A percentile compares a stretch with the other conserved stretches of the same genome.
Evolutionary conservation across 2,888 invertebrate genomes (phyloP).

Genomic region (Himalopsyche kuldschensis): DNA sequence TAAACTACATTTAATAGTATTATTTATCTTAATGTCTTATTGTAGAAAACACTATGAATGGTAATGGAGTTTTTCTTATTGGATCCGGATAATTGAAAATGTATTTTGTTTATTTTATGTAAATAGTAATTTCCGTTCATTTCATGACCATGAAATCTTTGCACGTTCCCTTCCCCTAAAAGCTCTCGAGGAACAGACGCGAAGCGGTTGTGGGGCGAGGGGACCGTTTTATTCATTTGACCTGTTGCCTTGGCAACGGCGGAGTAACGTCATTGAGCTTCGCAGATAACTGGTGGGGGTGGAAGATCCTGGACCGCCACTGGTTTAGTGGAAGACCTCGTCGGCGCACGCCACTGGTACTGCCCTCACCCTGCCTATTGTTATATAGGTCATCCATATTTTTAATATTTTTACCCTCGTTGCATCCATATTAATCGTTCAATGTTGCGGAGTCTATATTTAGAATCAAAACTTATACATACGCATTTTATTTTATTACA

Average conservation of each 20-base stretch:
- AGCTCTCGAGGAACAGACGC: background rate
- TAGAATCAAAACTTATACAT: background rate
- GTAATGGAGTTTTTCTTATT: no score
- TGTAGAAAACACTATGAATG: no score
- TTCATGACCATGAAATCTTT: slow-evolving; percentile 2
- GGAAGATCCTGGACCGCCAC: slow-evolving; percentile 29
- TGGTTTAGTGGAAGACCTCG: background rate
- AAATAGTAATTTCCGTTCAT: background rate
- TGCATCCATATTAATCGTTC: background rate
- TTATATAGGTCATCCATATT: background rate
- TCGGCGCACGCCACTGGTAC: background rate
- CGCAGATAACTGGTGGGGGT: slow-evolving; percentile 44
- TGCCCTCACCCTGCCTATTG: background rate
- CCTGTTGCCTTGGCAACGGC: slow-evolving; percentile 47
- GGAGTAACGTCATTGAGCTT: slow-evolving; percentile 31
- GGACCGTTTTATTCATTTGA: slow-evolving; percentile 41
- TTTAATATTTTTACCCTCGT: background rate
- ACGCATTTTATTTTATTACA: no score
- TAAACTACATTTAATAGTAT: no score
- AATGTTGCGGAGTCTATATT: background rate
- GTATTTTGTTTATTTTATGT: no score
- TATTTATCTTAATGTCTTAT: no score
- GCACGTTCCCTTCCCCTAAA: background rate
- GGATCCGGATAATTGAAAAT: no score
- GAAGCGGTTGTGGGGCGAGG: background rate